Percentiles rank a stretch among this genome's conserved stretches.
phyloP scores from a whole-genome alignment of 1,140 invertebrate genomes.

The Leptonema lineaticorne region DNA sequence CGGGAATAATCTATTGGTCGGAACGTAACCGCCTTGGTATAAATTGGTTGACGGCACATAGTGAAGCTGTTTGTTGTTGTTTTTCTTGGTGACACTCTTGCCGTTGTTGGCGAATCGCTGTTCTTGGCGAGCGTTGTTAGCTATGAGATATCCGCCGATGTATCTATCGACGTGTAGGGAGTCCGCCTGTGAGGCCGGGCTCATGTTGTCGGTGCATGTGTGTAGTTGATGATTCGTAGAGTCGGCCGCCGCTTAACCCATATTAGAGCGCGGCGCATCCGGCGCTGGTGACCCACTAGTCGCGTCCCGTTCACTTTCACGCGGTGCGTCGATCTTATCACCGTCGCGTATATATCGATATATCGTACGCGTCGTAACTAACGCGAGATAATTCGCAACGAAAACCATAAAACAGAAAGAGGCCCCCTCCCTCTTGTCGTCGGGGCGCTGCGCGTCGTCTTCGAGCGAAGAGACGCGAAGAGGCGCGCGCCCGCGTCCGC shows the following conservation, averaged over 20 bases:
- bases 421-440: background rate
- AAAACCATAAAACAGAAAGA: background rate
- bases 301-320: slow-evolving; percentile 38
- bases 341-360: no score
- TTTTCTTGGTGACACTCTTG: slow-evolving; percentile 17
- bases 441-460: background rate
- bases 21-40: slow-evolving; percentile 46
- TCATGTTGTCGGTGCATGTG: slow-evolving; percentile 53
- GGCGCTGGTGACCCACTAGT: slow-evolving; percentile 24
- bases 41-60: slow-evolving; percentile 50
- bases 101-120: slow-evolving; percentile 48
- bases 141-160: slow-evolving; percentile 65
- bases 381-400: background rate
- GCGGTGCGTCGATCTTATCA: background rate
- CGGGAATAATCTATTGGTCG: slow-evolving; percentile 49
- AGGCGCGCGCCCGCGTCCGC: slow-evolving; percentile 49
- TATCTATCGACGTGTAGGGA: slow-evolving; percentile 65
- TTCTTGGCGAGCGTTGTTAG: slow-evolving; percentile 50
- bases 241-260: slow-evolving; percentile 38
- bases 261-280: slow-evolving; percentile 46
- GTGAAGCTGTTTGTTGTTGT: slow-evolving; percentile 38
- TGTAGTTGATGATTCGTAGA: slow-evolving; percentile 48
- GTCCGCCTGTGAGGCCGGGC: slow-evolving; percentile 58
- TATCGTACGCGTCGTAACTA: no score
- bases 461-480: no score